phyloP scores from a whole-genome alignment of 2,888 invertebrate genomes.

The Calameuta filiformis region DNA sequence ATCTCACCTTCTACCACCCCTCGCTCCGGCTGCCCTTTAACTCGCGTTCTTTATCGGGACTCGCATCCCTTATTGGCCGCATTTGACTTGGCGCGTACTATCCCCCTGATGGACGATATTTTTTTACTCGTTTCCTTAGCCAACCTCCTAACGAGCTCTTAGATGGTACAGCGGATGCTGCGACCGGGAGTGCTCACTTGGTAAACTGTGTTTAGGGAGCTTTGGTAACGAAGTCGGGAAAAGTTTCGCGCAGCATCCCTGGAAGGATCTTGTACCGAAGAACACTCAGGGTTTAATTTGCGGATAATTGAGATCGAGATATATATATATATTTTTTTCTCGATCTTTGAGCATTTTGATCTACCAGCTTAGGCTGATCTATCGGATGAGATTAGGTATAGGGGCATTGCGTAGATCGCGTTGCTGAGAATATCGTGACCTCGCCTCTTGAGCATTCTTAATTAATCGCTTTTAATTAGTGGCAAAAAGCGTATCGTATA shows the following conservation, averaged over 20 bases:
- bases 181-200: neutral
- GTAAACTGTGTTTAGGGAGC: neutral
- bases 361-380: neutral
- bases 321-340: neutral
- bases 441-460: conserved; percentile 18
- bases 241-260: neutral
- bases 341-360: neutral
- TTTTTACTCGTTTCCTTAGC: neutral
- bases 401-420: neutral
- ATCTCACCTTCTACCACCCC: conserved; percentile 22
- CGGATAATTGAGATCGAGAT: neutral
- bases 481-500: conserved; percentile 23
- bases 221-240: neutral
- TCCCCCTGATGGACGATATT: neutral
- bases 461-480: conserved; percentile 37
- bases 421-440: conserved; percentile 35
- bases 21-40: conserved; percentile 8
- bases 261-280: neutral
- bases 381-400: neutral
- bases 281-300: neutral
- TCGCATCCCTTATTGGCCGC: neutral
- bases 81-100: neutral
- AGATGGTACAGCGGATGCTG: neutral
- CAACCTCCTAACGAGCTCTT: no score
- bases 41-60: conserved; percentile 3